Conservation (phyloP, 2,113 vertebrate species). For the Clarias gariepinus region DNA sequence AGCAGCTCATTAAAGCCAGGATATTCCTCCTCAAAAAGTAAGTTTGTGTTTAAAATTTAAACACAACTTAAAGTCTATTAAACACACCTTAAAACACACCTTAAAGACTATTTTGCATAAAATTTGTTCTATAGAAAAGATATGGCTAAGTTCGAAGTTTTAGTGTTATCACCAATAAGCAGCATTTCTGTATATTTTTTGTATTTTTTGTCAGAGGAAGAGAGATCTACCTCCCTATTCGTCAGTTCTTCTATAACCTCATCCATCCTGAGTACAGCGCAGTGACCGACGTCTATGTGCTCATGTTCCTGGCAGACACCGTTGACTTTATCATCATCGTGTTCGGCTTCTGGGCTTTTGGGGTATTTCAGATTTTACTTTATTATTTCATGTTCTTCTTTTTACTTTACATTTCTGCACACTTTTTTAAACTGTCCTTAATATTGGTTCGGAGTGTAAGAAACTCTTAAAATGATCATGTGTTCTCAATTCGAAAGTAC, state of each 20-base stretch:
- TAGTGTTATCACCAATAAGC: not conserved
- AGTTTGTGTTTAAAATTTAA: constrained; percentile 43
- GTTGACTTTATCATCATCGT: constrained; percentile 98
- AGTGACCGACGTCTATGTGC: constrained; percentile 94
- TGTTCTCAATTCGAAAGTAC: not conserved
- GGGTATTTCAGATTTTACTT: constrained; percentile 76
- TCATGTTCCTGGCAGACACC: constrained; percentile 97
- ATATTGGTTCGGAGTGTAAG: not conserved
- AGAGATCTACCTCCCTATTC: constrained; percentile 90
- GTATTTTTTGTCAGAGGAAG: constrained; percentile 72
- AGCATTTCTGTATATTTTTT: not conserved
- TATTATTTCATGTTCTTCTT: not conserved
- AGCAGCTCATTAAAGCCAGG: constrained; percentile 88
- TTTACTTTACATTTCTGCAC: not conserved
- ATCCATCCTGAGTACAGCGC: constrained; percentile 98
- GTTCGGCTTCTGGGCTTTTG: constrained; percentile 97
- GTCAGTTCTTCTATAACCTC: constrained; percentile 94
- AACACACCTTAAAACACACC: not conserved
- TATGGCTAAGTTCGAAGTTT: not conserved
- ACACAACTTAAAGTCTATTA: no score
- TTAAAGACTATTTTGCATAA: not conserved
- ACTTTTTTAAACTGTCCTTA: not conserved
- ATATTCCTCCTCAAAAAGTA: constrained; percentile 86
- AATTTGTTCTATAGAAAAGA: not conserved
- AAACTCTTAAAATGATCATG: not conserved